Evolutionary conservation across 2,113 vertebrate genomes (phyloP), one percentile per base, ranked within the genome.

Genomic region (Rana temporaria): DNA sequence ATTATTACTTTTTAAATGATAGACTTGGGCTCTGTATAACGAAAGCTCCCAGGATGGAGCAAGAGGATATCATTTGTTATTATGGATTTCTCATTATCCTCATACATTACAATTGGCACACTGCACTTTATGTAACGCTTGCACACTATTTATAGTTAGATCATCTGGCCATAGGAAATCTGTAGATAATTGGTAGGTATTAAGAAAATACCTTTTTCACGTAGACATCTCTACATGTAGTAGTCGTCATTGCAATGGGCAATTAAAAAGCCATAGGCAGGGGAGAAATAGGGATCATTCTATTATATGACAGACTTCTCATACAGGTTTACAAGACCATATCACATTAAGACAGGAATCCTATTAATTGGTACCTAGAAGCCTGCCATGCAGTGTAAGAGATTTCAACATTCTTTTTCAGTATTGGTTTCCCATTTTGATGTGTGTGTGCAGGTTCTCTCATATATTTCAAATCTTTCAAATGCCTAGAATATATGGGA

Each of bases 1-100:
- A 67, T 78, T 78, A 78, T 67, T 67, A 66, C 26, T 55, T 67
- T 34, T 67, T 32, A 67, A 66, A 34, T 78, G 12, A 75, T 62
- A 38, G n/a, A 4, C 4, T 59, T 20, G 32, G 32, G 59, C 60
- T 75, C 19, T 22, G 30, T 62, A 75, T 75, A 60, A 75, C 56
- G 5, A 75, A 32, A 42, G 72, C 9, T 32, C 3, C 72, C 57
- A 62, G 20, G 72, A 75, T 42, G 30, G 56, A 62, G 24, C 19
- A 6, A 22, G 57, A 22, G 34, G 42, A 62, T 62, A 22, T 57
- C 4, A 75, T 78, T 67, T 67, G 62, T 78, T 26, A 30, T 24
- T 67, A 67, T 78, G 56, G 62, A 66, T 65, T 78, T 56, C 19
- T 55, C 34, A 65, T 56, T 66, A 55, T n/a, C 19, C 24, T 30